Evolutionary conservation across 2,113 vertebrate species (phyloP).

Genomic region (Periophthalmodon schlosseri): DNA sequence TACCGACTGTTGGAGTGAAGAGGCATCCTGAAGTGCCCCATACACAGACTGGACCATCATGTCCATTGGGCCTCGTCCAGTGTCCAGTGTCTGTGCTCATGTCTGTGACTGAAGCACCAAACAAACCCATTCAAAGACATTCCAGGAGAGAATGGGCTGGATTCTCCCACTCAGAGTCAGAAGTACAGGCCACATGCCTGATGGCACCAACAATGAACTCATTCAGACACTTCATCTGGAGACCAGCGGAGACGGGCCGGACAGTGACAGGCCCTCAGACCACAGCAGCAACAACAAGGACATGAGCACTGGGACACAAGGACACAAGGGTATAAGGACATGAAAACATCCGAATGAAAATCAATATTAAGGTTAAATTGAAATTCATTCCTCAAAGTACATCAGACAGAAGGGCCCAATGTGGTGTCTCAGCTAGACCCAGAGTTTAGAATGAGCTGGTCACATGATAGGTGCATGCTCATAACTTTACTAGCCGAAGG

Average conservation of each 20-base stretch:
- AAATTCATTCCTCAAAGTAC: neutral
- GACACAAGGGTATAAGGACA: neutral
- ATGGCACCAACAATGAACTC: slow-evolving; percentile 75
- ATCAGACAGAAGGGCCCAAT: neutral
- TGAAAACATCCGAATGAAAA: no score
- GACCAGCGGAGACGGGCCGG: slow-evolving; percentile 47
- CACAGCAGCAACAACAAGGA: slow-evolving; percentile 52
- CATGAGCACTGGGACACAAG: slow-evolving; percentile 1
- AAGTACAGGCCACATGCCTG: slow-evolving; percentile 76
- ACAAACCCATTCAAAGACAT: slow-evolving; percentile 72
- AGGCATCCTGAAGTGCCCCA: neutral
- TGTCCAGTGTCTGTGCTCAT: slow-evolving; percentile 21
- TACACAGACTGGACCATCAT: neutral
- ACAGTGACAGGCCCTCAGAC: slow-evolving; percentile 51
- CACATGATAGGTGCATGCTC: neutral
- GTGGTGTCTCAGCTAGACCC: neutral
- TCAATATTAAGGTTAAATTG: neutral
- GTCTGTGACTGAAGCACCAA: slow-evolving; percentile 34
- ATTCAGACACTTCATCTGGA: slow-evolving; percentile 76
- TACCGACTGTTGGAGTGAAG: neutral
- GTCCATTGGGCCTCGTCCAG: neutral
- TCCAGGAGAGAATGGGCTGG: slow-evolving; percentile 69
- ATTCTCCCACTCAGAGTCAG: slow-evolving; percentile 76
- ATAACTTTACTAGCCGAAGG: neutral
- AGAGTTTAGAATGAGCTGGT: neutral